phyloP scores from a whole-genome alignment of 2,113 vertebrate genomes.

The Ciconia stormi region DNA sequence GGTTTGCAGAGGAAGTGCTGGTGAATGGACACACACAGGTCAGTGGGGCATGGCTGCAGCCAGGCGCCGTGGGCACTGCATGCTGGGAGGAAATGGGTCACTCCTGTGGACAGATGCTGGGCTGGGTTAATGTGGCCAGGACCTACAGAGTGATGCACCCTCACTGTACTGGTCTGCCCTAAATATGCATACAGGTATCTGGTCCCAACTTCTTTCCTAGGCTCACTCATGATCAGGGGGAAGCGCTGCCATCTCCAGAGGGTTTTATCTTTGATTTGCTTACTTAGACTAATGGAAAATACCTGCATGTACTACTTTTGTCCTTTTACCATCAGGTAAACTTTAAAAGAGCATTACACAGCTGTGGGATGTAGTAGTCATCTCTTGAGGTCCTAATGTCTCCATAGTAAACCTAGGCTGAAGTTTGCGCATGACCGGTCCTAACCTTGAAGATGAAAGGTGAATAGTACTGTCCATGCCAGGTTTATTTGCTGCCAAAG shows the following conservation, averaged over 20 bases:
- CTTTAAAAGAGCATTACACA: no score
- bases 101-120: accelerated
- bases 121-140: background rate
- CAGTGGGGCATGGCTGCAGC: background rate
- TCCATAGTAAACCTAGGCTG: accelerated
- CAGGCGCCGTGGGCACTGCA: accelerated
- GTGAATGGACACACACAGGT: constrained; percentile 96
- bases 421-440: background rate
- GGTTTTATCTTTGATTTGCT: background rate
- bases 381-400: background rate
- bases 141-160: background rate
- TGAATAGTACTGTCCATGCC: background rate
- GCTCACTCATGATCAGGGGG: accelerated
- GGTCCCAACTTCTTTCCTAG: background rate
- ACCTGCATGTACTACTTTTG: background rate
- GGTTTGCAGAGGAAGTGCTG: constrained; percentile 94
- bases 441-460: background rate
- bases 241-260: accelerated
- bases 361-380: background rate
- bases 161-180: background rate
- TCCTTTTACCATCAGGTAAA: background rate
- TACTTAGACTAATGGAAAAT: background rate
- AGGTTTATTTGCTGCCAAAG: background rate
- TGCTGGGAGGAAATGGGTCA: background rate
- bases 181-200: background rate